Conservation (phyloP, 92 coral and sea anemone genomes). For the Meandrina meandrites region DNA sequence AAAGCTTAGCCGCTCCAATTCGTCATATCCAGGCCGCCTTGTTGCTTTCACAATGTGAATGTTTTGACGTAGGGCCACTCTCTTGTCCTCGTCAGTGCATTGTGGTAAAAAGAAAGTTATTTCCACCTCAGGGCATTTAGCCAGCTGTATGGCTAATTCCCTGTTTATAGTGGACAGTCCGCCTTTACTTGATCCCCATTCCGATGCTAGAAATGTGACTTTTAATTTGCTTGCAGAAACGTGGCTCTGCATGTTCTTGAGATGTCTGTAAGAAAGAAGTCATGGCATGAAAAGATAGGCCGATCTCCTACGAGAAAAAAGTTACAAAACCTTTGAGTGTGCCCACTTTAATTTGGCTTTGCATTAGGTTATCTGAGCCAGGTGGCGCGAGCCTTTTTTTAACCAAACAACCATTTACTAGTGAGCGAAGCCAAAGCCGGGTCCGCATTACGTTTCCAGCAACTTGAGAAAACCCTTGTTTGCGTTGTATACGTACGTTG, state of each 20-base stretch:
- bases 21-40: not conserved
- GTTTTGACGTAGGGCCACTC: not conserved
- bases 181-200: conserved; percentile 21
- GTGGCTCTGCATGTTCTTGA: not conserved
- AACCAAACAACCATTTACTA: too few relatives aligned
- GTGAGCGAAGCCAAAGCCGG: too few relatives aligned
- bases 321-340: not conserved
- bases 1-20: conserved; percentile 12
- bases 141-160: conserved; percentile 20
- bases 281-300: not conserved
- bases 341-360: too few relatives aligned
- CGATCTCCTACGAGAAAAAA: not conserved
- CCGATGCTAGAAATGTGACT: conserved; percentile 19
- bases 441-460: too few relatives aligned
- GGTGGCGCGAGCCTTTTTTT: too few relatives aligned
- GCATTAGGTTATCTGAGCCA: not conserved
- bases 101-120: conserved; percentile 16
- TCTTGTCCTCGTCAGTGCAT: not conserved
- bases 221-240: not conserved
- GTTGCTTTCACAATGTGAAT: conserved; percentile 3
- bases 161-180: conserved; percentile 25
- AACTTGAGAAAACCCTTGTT: too few relatives aligned
- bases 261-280: not conserved
- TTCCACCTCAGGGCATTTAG: conserved; percentile 15
- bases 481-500: too few relatives aligned